Conservation (phyloP, 2,113 vertebrate genomes). For the Coturnix japonica region DNA sequence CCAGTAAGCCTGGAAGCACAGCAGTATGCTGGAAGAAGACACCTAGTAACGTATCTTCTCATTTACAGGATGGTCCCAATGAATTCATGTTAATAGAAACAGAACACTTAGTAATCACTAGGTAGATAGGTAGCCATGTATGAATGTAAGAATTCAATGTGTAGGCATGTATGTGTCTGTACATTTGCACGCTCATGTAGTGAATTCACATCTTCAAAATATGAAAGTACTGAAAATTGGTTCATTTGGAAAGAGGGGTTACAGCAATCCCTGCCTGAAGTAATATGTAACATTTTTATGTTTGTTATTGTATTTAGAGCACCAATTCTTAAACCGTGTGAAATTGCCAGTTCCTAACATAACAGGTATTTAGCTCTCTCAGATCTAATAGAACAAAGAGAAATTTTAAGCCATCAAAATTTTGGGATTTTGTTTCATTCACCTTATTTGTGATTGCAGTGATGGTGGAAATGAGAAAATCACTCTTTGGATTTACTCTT, state of each 20-base stretch:
- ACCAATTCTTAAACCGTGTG: constrained; percentile 3
- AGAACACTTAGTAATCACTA: neutral
- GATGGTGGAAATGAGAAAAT: neutral
- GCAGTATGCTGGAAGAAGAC: constrained; percentile 27
- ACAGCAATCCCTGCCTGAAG: constrained; percentile 27
- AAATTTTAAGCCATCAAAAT: neutral
- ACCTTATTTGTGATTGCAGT: neutral
- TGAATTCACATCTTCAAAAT: constrained; percentile 38
- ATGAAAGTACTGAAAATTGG: constrained; percentile 31
- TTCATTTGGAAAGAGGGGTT: constrained; percentile 46
- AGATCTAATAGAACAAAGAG: neutral
- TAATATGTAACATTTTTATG: neutral
- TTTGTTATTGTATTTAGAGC: neutral
- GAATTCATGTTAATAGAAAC: neutral
- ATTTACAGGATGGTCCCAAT: neutral
- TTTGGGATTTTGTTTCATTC: neutral
- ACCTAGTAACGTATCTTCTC: neutral
- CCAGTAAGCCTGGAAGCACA: constrained; percentile 2
- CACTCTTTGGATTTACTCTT: neutral
- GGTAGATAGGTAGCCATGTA: neutral
- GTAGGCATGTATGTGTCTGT: neutral
- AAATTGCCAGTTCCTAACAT: neutral
- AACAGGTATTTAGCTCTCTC: neutral
- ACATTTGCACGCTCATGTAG: neutral
- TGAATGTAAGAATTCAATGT: neutral